phyloP scores from a whole-genome alignment of 2,797 vertebrate species.

The Characodon lateralis region DNA sequence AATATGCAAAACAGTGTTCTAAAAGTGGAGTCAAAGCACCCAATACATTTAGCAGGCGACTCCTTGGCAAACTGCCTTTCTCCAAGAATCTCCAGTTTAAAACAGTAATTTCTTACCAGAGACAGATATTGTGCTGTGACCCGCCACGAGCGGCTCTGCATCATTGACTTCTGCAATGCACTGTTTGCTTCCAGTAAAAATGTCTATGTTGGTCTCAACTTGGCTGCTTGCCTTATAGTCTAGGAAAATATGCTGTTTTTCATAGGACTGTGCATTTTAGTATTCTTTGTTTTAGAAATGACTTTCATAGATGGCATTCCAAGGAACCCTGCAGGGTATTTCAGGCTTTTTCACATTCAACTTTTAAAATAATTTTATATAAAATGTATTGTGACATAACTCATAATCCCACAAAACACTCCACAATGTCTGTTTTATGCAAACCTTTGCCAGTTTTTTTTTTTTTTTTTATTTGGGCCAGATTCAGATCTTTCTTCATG shows the following conservation, averaged over 20 bases:
- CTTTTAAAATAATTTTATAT: conserved; percentile 15
- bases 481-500: no score
- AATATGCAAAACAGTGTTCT: conserved; percentile 7
- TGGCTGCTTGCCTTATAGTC: conserved; percentile 58
- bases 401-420: background rate
- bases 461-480: no score
- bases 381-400: conserved; percentile 13
- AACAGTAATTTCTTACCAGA: conserved; percentile 54
- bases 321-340: conserved; percentile 12
- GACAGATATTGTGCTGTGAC: conserved; percentile 58
- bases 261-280: conserved; percentile 61
- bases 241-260: conserved; percentile 66
- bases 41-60: conserved; percentile 26
- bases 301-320: conserved; percentile 42
- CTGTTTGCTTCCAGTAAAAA: conserved; percentile 68
- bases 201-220: conserved; percentile 74
- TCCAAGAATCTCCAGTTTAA: conserved; percentile 41
- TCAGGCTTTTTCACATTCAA: background rate
- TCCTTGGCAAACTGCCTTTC: conserved; percentile 42
- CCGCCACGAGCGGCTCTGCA: conserved; percentile 42
- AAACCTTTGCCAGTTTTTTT: no score
- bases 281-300: conserved; percentile 63
- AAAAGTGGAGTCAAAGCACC: conserved; percentile 18
- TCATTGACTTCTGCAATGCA: conserved; percentile 58
- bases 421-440: no score